Base-by-base conservation (phyloP, 2,797 vertebrate species). In the Betta splendens region DNA sequence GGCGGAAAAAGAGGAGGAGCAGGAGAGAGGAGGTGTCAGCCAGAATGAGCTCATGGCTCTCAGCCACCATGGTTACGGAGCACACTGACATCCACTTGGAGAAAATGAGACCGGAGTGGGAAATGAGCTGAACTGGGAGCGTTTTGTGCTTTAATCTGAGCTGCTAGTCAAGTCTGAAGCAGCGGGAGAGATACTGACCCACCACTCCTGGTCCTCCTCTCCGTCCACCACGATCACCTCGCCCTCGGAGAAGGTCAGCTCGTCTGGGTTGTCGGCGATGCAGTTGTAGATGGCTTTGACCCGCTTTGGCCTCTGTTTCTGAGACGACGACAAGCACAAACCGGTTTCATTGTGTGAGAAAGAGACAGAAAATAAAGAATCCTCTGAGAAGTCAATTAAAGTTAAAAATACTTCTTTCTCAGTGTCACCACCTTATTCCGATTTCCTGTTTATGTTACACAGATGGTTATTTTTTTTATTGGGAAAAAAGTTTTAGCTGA, bases 171-270 rank as follows among this genome's bases (percentile, higher is more conserved):
- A 39, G 37, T 9, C 32, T 55, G 9, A 43, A 32, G 21, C 38
- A 21, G 32, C 9, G 0, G 1, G 44, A 44, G 43, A 26, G 79
- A 56, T 77, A 99, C 98, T 96, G 75, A 99, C 97, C 98, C 98
- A 99, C 98, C 97, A 99, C 93, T 98, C 98, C 50, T 97, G 96
- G 89, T 99, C 98, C 87, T 99, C 98, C 81, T 98, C 98, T 26
- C 97, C 98, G 0, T 97, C 97, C 65, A 99, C 97, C 38, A 99
- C 87, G 45, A 99, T 99, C 83, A 99, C 93, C 45, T 99, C 97
- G 2, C 97, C 98, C 85, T 99, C 98, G 0, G 94, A 94, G 90
- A 99, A 99, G 1, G 98, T 99, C 74, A 99, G 87, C 87, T 99
- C 98, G 4, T 99, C 98, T 0, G 96, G 96, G 86, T 99, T 98